phyloP scores from a whole-genome alignment of 1,140 invertebrate genomes.

The Pteromalus puparum region DNA sequence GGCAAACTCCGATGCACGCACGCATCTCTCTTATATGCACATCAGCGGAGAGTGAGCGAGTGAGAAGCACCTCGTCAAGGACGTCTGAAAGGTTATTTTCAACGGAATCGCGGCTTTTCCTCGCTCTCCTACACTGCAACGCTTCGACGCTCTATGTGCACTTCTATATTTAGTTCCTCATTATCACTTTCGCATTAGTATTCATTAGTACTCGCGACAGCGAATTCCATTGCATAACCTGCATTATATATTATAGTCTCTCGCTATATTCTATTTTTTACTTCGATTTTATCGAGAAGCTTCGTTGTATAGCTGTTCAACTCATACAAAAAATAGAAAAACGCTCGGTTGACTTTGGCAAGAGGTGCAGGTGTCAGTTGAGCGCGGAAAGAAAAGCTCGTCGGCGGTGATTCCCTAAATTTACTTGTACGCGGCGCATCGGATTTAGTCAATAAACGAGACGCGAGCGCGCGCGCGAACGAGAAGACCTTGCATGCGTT shows the following conservation, averaged over 20 bases:
- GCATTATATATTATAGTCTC: neutral
- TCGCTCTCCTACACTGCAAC: neutral
- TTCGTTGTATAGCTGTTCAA: no score
- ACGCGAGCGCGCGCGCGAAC: neutral
- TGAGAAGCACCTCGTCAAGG: constrained; percentile 62
- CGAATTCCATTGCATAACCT: neutral
- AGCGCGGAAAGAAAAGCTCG: neutral
- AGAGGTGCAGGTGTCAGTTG: no score
- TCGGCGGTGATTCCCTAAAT: neutral
- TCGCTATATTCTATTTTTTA: no score
- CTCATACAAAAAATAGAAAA: no score
- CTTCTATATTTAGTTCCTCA: neutral
- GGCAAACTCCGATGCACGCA: constrained; percentile 62
- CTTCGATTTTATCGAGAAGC: no score
- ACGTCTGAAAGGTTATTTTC: constrained; percentile 66
- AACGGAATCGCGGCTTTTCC: constrained; percentile 53
- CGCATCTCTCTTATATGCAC: constrained; percentile 5
- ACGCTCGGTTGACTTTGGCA: no score
- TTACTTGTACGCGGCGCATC: neutral
- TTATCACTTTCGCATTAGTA: neutral
- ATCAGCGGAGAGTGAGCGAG: neutral
- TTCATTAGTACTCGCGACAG: neutral
- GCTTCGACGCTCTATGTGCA: neutral
- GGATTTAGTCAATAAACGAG: neutral
- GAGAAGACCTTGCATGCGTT: constrained; percentile 10